These are phyloP conservation scores for Anomalospiza imberbis DNA, from an alignment of 2,797 vertebrate species.

Conservation along the genomic window DNA sequence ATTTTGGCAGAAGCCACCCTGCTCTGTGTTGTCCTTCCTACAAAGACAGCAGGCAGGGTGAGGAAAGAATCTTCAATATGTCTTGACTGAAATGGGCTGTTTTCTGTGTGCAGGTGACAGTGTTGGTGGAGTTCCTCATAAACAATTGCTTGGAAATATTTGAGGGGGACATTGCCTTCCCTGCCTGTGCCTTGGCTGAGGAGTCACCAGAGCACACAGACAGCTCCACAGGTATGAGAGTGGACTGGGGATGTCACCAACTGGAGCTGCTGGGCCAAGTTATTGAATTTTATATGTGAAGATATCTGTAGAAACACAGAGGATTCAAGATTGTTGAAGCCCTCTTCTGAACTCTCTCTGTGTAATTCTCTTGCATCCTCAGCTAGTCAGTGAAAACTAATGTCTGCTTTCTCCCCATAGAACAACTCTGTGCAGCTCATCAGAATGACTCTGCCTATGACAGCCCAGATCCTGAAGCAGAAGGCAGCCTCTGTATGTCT, in stretches of 20 bases:
- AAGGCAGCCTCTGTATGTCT: slow-evolving; percentile 37
- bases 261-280: not conserved
- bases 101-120: slow-evolving; percentile 75
- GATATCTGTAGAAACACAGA: not conserved
- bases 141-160: slow-evolving; percentile 85
- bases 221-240: slow-evolving; percentile 76
- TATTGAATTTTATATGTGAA: not conserved
- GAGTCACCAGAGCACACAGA: slow-evolving; percentile 73
- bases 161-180: slow-evolving; percentile 76
- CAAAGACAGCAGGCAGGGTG: not conserved
- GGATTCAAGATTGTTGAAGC: not conserved
- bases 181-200: slow-evolving; percentile 74
- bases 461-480: slow-evolving; percentile 87
- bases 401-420: slow-evolving; percentile 71
- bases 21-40: not conserved
- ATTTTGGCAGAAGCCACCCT: not conserved
- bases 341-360: not conserved
- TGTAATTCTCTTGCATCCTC: not conserved
- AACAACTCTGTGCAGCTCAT: slow-evolving; percentile 74
- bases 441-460: slow-evolving; percentile 93
- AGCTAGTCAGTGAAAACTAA: not conserved
- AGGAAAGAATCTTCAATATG: not conserved
- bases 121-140: slow-evolving; percentile 88
- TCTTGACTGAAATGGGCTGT: not conserved
- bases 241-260: fast-evolving